Evolutionary conservation across 2,888 invertebrate species (phyloP), one percentile per base, ranked within the genome.

Genomic region (Achlya flavicornis): DNA sequence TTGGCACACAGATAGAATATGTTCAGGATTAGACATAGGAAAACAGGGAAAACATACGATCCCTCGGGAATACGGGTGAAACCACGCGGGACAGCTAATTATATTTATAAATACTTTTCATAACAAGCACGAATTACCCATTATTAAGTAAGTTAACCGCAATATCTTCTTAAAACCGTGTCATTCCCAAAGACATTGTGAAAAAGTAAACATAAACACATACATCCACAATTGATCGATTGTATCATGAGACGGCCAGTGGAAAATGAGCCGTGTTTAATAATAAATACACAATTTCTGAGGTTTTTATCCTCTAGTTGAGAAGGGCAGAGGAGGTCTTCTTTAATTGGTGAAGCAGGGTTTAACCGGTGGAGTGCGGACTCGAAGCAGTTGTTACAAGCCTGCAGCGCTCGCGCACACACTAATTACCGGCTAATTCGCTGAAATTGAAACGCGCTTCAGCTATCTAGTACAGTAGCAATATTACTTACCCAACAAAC

Each of bases 311-410:
- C 12, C 14, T 41, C 60, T 16, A 32, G 63, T 32, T 57, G 26
- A 46, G 41, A 48, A 60, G 59, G 58, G 63, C 26, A 46, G 19
- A 14, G 66, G 38, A 64, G 69, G 32, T 74, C 73, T 63, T 58
- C 16, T 53, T 63, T 64, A 60, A 61, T 32, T 75, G 67, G 68
- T 64, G 60, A 41, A 38, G 57, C 61, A 61, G 63, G 41, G 58
- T 62, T 35, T 67, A 73, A 69, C 79, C 65, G 70, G 76, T 73
- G 63, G 26, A 65, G 62, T 68, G 74, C 75, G 70, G 77, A 66
- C 64, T 58, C 6, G 58, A 64, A 67, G 74, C 74, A 78, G 76
- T 78, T 66, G 64, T 58, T 46, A 66, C 75, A 38, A 62, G 79
- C 65, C 62, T n/a, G 65, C 57, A 74, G 61, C 63, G 65, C 66